Conservation (phyloP, 2,113 vertebrate genomes). For the Entelurus aequoreus region DNA sequence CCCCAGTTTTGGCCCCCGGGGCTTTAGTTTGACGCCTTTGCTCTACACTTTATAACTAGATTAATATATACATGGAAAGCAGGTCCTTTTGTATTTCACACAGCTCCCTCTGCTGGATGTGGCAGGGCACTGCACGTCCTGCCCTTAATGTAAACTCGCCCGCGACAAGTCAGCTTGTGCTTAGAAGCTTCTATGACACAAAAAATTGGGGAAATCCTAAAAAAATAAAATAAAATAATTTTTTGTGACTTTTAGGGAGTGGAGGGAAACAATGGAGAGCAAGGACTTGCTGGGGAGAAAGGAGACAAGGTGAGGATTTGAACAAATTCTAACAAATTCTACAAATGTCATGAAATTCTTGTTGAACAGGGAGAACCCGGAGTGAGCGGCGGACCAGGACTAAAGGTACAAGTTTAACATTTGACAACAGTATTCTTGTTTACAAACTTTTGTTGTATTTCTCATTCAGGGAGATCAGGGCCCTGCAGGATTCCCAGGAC, state of each 20-base stretch:
- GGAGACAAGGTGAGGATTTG: conserved; percentile 78
- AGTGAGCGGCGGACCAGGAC: conserved; percentile 71
- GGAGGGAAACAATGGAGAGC: conserved; percentile 74
- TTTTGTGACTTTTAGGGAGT: conserved; percentile 70
- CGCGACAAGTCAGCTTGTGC: background rate
- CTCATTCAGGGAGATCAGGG: conserved; percentile 81
- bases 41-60: too few species aligned
- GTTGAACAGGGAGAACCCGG: conserved; percentile 80
- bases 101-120: background rate
- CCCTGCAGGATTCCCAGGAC: conserved; percentile 73
- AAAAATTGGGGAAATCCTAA: background rate
- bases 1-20: too few species aligned
- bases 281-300: conserved; percentile 72
- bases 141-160: background rate
- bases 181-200: too few species aligned
- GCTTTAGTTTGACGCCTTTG: too few species aligned
- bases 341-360: background rate
- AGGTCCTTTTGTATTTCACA: background rate
- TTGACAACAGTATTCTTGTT: background rate
- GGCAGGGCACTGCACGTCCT: background rate
- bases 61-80: too few species aligned
- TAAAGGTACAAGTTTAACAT: conserved; percentile 73
- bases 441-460: background rate
- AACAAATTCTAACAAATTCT: background rate
- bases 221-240: background rate